These are phyloP conservation scores for Himantopus leucocephalus DNA, from an alignment of 2,113 vertebrate species.

Conservation along the genomic window DNA sequence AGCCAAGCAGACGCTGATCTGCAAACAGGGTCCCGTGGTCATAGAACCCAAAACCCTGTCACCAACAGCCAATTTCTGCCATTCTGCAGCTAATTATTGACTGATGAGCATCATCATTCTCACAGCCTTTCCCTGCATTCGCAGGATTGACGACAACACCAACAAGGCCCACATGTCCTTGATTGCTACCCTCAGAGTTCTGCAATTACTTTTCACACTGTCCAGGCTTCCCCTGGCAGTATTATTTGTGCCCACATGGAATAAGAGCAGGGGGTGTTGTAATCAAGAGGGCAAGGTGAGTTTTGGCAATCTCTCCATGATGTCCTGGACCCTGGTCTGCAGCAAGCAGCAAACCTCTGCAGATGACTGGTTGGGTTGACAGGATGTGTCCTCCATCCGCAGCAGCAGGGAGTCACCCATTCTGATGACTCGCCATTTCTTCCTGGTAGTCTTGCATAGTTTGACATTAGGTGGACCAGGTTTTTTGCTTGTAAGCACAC, in stretches of 20 bases:
- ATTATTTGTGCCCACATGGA: not conserved
- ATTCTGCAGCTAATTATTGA: not conserved
- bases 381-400: not conserved
- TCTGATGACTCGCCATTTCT: not conserved
- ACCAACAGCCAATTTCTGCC: not conserved
- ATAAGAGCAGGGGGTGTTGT: not conserved
- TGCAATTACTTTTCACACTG: not conserved
- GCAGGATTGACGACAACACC: not conserved
- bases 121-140: not conserved
- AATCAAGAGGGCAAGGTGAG: not conserved
- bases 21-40: not conserved
- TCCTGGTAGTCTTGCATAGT: not conserved
- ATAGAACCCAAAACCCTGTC: not conserved
- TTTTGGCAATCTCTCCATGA: not conserved
- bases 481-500: not conserved
- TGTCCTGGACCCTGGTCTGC: not conserved
- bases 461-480: not conserved
- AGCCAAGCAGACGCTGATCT: not conserved
- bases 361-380: not conserved
- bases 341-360: not conserved
- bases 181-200: not conserved
- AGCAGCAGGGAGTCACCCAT: not conserved
- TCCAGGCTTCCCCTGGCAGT: not conserved
- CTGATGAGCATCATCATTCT: not conserved
- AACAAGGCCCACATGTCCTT: too few relatives aligned